Percentiles rank a stretch among this genome's conserved stretches.
These are phyloP conservation scores for Stercorarius parasiticus DNA, from an alignment of 2,113 vertebrate genomes.

Conservation along the genomic window DNA sequence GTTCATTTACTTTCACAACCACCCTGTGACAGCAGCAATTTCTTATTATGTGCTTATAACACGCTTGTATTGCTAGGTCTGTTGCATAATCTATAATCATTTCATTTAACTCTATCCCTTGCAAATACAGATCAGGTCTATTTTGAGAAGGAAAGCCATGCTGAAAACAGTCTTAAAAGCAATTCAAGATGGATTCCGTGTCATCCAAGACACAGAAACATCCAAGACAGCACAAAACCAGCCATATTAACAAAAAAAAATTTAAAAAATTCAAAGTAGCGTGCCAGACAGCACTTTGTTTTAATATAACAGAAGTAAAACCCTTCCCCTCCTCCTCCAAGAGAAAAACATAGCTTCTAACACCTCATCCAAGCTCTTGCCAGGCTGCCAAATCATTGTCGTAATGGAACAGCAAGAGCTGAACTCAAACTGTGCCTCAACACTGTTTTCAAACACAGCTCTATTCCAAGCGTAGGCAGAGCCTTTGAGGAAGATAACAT, in stretches of 20 bases:
- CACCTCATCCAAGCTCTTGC: neutral
- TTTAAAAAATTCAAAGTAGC: neutral
- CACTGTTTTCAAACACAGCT: neutral
- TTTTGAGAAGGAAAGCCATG: neutral
- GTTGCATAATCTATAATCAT: neutral
- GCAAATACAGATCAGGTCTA: neutral
- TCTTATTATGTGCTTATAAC: neutral
- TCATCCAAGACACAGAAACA: neutral
- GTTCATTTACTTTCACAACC: neutral
- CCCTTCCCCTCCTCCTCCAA: neutral
- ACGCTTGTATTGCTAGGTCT: neutral
- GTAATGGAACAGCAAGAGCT: neutral
- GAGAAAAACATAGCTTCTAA: neutral
- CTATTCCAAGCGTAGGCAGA: neutral
- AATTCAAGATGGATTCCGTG: neutral
- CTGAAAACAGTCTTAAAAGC: neutral
- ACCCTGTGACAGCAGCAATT: neutral
- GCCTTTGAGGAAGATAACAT: neutral
- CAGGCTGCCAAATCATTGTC: slow-evolving; percentile 11
- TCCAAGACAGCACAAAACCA: neutral
- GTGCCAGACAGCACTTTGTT: neutral
- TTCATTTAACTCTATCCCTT: neutral
- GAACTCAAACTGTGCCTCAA: slow-evolving; percentile 20
- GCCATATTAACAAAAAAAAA: neutral
- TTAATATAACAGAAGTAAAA: neutral